phyloP scores from a whole-genome alignment of 2,797 vertebrate species.

The Pogoniulus pusillus region DNA sequence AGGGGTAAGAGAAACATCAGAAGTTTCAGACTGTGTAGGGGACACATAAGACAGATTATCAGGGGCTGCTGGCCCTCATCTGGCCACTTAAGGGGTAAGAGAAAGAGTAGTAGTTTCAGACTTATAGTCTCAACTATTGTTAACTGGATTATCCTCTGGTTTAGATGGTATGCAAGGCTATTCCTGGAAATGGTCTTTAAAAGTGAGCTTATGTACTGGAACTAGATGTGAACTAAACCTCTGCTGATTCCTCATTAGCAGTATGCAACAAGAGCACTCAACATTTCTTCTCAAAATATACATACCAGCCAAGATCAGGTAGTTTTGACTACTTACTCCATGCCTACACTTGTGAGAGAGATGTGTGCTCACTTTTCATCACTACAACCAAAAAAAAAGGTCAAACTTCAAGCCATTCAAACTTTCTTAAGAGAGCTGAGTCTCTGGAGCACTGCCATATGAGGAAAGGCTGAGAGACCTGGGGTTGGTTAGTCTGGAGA shows the following conservation, averaged over 20 bases:
- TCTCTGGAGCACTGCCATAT: neutral
- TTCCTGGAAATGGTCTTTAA: neutral
- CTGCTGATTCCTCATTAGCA: neutral
- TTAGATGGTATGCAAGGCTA: neutral
- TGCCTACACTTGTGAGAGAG: fast-evolving
- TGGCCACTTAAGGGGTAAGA: neutral
- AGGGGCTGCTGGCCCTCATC: neutral
- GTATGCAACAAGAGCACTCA: neutral
- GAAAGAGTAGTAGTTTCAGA: neutral
- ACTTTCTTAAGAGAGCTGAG: neutral
- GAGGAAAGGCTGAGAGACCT: no score
- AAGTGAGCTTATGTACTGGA: neutral
- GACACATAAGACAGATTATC: neutral
- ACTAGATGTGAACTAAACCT: neutral
- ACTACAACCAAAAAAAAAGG: neutral
- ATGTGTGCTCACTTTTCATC: neutral
- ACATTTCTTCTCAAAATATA: neutral
- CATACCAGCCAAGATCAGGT: neutral
- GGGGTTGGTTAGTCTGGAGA: no score
- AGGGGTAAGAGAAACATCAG: neutral
- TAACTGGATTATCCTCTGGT: neutral
- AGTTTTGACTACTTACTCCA: neutral
- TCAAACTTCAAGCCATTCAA: neutral
- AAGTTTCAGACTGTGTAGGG: no score
- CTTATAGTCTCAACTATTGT: neutral